Conservation (phyloP, 2,797 vertebrate genomes). For the Fundulus diaphanus region DNA sequence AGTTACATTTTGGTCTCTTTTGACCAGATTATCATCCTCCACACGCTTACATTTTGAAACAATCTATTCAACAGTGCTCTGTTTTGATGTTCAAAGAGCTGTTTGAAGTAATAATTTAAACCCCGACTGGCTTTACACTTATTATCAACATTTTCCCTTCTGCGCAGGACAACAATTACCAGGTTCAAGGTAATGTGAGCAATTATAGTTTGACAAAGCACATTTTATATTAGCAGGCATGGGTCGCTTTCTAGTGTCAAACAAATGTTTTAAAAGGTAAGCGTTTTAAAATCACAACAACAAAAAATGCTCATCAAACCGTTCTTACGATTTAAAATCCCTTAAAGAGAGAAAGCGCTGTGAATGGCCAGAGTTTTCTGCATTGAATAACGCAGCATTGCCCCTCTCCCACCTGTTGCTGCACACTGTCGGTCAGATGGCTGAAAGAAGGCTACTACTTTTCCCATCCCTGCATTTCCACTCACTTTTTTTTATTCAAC, state of each 20-base stretch:
- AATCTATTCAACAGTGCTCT: neutral
- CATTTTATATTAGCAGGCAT: too few species aligned
- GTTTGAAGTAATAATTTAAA: neutral
- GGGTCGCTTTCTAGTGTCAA: neutral
- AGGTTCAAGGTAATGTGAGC: neutral
- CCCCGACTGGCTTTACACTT: neutral
- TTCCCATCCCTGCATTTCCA: neutral
- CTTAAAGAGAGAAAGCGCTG: neutral
- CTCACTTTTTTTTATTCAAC: neutral
- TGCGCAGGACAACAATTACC: neutral
- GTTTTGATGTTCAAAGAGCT: neutral
- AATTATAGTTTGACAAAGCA: neutral
- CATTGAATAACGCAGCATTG: neutral
- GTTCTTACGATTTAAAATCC: neutral
- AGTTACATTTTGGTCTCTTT: neutral
- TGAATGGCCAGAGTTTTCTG: too few species aligned
- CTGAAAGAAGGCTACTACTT: neutral
- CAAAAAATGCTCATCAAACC: neutral
- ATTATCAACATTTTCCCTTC: neutral
- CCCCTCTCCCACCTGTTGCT: neutral
- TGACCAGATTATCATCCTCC: neutral
- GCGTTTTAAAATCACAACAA: neutral
- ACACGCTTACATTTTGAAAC: neutral
- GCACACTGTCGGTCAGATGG: neutral
- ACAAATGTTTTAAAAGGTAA: neutral